Base-by-base conservation (phyloP, 35 echinoderm and acorn worm genomes). In the Chiridota heheva region DNA sequence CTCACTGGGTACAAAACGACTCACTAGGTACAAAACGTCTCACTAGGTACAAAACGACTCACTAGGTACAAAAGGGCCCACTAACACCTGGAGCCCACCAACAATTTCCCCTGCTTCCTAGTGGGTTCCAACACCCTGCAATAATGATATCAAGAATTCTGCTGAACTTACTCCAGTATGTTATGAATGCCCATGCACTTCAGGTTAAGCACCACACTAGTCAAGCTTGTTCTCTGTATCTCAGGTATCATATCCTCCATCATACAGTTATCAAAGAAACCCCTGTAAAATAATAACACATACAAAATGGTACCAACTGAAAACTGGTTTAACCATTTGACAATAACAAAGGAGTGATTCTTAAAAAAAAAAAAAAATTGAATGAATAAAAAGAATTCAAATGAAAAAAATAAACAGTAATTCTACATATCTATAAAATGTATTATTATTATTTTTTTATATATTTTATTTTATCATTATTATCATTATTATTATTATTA, bases 161-260 rank as follows among this genome's bases (percentile, higher is more conserved):
- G 24, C 15, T 15, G 5, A 20, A 91, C 95, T 91, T 84, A 98
- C 95, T 91, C 44, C 25, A 98, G 44, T 17, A 98, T 91, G 72
- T 98, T 88, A 56, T 91, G 95, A 32, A 91, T 88, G 20, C 89
- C 95, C 95, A 98, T 98, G 46, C 95, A 98, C 18, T 98, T 98
- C 16, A 98, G 74, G 62, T 86, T 98, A 3, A 97, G 88, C 10
- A 97, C 94, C 7, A 97, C 94, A 58, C 79, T 91, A 10, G 95
- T 91, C 74, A 98, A 42, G 56, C 95, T 98, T 0, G 89, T 88
- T 42, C 95, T 77, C 47, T 98, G 95, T 15, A 98, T 89, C 55
- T 98, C 95, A 39, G 95, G 84, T 48, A 88, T 73, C 84, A 91
- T 98, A 48, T 98, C 84, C 56, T 98, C 95, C 0, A 59, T 85